Percentiles rank a stretch among this genome's conserved stretches.
These are phyloP conservation scores for Halcyon chelicuti DNA, from an alignment of 2,797 vertebrate genomes.

Conservation along the genomic window DNA sequence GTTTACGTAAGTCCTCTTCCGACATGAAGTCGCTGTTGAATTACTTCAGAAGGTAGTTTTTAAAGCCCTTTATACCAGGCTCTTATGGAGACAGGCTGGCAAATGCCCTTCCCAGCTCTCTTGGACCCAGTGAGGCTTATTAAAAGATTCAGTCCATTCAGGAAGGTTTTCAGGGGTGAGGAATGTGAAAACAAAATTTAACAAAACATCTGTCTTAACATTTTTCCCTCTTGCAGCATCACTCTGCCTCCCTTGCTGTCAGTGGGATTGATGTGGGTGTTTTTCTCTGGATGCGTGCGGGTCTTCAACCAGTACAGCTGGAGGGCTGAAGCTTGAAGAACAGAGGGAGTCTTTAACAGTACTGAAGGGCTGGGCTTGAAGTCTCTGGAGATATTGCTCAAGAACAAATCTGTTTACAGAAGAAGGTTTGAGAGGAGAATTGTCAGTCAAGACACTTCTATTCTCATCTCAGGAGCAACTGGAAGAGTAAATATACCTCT, in stretches of 20 bases:
- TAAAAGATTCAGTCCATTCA: background rate
- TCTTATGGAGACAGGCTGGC: background rate
- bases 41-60: constrained; percentile 44
- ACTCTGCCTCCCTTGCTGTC: background rate
- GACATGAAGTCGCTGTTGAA: constrained; percentile 22
- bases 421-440: background rate
- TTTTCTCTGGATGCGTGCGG: background rate
- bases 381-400: background rate
- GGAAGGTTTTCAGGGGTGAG: background rate
- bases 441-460: constrained; percentile 27
- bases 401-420: constrained; percentile 39
- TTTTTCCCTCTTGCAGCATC: background rate
- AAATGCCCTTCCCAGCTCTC: constrained; percentile 8
- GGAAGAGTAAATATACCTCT: constrained; percentile 33
- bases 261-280: background rate
- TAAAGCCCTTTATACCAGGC: constrained; percentile 32
- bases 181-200: background rate
- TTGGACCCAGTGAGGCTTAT: background rate
- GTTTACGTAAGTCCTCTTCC: constrained; percentile 65
- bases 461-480: constrained; percentile 38
- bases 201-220: background rate
- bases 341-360: background rate
- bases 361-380: background rate
- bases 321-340: background rate
- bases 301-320: background rate